Base-by-base conservation (phyloP, 2,888 invertebrate genomes). In the Helleia helle region DNA sequence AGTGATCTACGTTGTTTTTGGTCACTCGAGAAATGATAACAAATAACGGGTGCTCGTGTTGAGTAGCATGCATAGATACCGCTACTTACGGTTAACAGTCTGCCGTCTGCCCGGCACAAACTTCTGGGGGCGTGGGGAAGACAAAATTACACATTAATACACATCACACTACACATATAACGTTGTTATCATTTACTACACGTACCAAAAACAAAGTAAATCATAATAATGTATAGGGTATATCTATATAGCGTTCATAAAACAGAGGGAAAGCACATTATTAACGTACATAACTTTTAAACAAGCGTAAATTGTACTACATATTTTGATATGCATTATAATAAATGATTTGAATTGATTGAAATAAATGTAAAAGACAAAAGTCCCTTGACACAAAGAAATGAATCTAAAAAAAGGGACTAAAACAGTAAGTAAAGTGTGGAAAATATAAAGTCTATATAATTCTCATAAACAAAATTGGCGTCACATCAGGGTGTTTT, bases 11-110 rank as follows among this genome's bases (percentile, higher is more conserved):
- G 31, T 34, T 38, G 45, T 48, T 49, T 46, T 59, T 55, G 67
- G 62, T 62, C 63, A 65, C 54, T 69, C 71, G 72, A 72, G 49
- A 71, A 76, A 75, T 75, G 71, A 76, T 77, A 75, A 75, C 72
- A 70, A 63, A 65, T 42, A 39, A 30, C 17, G 63, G 62, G 56
- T 46, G 47, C 40, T 46, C 43, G 43, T 43, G 49, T 43, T 43
- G 42, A 47, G 45, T 48, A 51, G 44, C 59, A 60, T 59, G 62
- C 57, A 51, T 65, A 54, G 52, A 54, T 58, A 58, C 68, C 64
- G 62, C 62, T 77, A 81, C 80, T 79, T 75, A 83, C 81, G 61
- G 64, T 67, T 64, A 62, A 59, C 62, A 66, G 56, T 59, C 62
- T 55, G 65, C 62, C 58, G 68, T 53, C 64, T 58, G 59, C 65